Evolutionary conservation across 2,113 vertebrate genomes (phyloP), one percentile per base, ranked within the genome.

Genomic region (Rissa tridactyla): DNA sequence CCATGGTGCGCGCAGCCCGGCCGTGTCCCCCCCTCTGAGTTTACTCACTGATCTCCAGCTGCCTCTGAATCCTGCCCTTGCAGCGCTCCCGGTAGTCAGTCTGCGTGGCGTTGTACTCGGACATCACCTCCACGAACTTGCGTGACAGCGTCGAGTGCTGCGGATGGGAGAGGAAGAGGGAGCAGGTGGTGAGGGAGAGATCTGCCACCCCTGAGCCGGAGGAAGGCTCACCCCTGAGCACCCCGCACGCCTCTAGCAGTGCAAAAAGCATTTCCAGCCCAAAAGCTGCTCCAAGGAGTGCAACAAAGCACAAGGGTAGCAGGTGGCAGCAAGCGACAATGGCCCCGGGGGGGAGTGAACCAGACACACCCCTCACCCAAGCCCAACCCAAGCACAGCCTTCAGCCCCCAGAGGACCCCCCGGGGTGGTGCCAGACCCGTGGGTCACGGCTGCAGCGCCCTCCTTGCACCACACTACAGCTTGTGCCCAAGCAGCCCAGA

Each of bases 81-180:
- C 98, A 99, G 94, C 98, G 98, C 91, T 99, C 98, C 17, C 98
- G 94, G 95, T 99, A 99, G 94, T 99, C 98, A 0, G 98, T 98
- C 96, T 99, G 98, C 1, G 98, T 99, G 16, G 98, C 97, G 0
- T 99, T 99, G 96, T 99, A 99, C 83, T 99, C 98, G 0, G 98
- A 98, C 98, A 99, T 99, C 95, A 99, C 98, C 86, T 99, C 98
- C 96, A 99, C 98, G 32, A 99, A 99, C 97, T 99, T 99, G 78
- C 98, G 98, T 0, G 98, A 99, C 95, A 99, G 94, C 0, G 98
- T 98, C 3, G 98, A 98, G 88, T 99, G 98, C 98, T 99, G 94
- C 17, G 11, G 51, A 26, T 46, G 34, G 25, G 20, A 94, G 20
- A 92, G 9, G 19, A 49, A 42, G n/a, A 60, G 12, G 88, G 21